Percentiles rank a stretch among this genome's conserved stretches.
Evolutionary conservation across 2,113 vertebrate genomes (phyloP).

Genomic region (Crotalus viridis): DNA sequence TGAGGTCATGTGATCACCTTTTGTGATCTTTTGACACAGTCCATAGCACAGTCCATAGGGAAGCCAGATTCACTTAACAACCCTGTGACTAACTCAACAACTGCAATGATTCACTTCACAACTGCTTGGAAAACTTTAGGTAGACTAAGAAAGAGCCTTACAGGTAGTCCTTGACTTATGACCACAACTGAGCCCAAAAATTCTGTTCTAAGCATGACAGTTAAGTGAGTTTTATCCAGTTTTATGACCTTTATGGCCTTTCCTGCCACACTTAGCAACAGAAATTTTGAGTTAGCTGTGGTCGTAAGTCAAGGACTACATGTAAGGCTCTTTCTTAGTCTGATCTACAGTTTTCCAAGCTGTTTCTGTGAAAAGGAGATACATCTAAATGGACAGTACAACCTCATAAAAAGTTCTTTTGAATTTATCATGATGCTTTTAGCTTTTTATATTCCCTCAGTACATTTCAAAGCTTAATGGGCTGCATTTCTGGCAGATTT

Average conservation of each 20-base stretch:
- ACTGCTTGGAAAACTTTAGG: neutral
- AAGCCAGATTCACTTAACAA: neutral
- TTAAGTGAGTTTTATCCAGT: too few relatives aligned
- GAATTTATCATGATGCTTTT: neutral
- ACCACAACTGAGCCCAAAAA: too few relatives aligned
- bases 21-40: neutral
- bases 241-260: too few relatives aligned
- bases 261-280: neutral
- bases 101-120: neutral
- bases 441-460: neutral
- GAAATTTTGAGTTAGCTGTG: neutral
- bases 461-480: neutral
- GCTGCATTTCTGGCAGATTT: slow-evolving; percentile 13
- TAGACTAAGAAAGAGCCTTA: neutral
- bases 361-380: neutral
- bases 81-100: neutral
- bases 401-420: slow-evolving; percentile 4
- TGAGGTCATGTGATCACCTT: neutral
- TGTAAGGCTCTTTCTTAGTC: neutral
- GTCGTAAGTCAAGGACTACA: neutral
- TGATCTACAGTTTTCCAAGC: neutral
- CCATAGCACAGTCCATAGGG: neutral
- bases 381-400: neutral
- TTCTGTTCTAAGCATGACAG: too few relatives aligned
- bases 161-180: neutral